Conservation (phyloP, 2,797 vertebrate species). For the Danio albolineatus region DNA sequence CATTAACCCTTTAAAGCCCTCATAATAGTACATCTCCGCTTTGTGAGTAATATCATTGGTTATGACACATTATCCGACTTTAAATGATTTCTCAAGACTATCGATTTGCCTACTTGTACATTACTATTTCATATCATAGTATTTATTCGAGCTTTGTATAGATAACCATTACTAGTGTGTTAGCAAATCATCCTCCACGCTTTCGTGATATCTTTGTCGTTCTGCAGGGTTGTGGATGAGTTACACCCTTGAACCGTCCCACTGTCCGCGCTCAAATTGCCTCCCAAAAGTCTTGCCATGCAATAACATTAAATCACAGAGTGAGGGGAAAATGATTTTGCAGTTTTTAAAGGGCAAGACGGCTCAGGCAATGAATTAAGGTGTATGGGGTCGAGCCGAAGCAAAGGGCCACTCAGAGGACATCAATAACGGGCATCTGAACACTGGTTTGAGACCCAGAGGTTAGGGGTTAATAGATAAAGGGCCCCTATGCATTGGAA, state of each 20-base stretch:
- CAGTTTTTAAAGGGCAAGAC: conserved; percentile 72
- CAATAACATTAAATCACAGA: conserved; percentile 79
- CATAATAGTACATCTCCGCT: conserved; percentile 36
- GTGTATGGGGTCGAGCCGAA: conserved; percentile 65
- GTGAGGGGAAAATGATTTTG: conserved; percentile 71
- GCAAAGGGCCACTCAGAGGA: conserved; percentile 74
- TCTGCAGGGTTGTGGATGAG: conserved; percentile 66
- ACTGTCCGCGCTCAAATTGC: conserved; percentile 69
- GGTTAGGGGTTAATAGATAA: conserved; percentile 71
- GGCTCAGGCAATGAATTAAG: conserved; percentile 66
- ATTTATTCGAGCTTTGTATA: conserved; percentile 20
- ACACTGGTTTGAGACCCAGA: conserved; percentile 39
- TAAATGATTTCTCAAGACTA: conserved; percentile 31
- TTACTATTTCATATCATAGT: conserved; percentile 12
- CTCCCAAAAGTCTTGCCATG: conserved; percentile 56
- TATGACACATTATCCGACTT: conserved; percentile 25
- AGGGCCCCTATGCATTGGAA: conserved; percentile 45
- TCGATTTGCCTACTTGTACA: conserved; percentile 42
- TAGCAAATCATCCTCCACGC: conserved; percentile 19
- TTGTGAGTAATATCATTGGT: conserved; percentile 25
- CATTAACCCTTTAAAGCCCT: conserved; percentile 45
- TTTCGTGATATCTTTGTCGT: conserved; percentile 62
- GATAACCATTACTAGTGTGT: not conserved
- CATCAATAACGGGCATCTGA: conserved; percentile 66
- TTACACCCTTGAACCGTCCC: conserved; percentile 71